Evolutionary conservation across 2,888 invertebrate species (phyloP).

Genomic region (Drosophila picticornis): DNA sequence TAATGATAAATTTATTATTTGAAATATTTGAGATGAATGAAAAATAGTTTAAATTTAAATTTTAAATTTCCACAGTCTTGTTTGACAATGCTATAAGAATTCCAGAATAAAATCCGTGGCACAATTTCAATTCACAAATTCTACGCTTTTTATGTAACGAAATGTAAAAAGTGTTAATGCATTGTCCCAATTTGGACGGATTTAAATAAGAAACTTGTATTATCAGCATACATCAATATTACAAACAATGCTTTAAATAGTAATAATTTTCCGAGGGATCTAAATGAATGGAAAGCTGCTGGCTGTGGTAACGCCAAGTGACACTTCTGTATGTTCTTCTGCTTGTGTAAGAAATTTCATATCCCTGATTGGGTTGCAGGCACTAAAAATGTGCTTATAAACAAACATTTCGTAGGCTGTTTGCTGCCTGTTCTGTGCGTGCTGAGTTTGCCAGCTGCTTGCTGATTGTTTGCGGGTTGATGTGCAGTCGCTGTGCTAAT

Average conservation of each 20-base stretch:
- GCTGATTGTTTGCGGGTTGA: conserved; percentile 9
- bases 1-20: background rate
- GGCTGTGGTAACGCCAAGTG: background rate
- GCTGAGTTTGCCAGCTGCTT: conserved; percentile 8
- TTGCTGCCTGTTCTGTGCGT: conserved; percentile 2
- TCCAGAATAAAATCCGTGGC: background rate
- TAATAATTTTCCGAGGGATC: accelerated
- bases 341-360: too few species aligned
- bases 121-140: background rate
- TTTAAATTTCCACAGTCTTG: too few species aligned
- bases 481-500: conserved; percentile 54
- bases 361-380: background rate
- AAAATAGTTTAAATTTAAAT: background rate
- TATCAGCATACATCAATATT: background rate
- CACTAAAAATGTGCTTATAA: background rate
- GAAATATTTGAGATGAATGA: background rate
- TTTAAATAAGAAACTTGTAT: background rate
- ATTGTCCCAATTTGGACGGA: background rate
- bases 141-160: background rate
- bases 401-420: background rate
- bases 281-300: background rate
- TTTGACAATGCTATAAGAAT: background rate
- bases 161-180: background rate
- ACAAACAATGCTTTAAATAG: background rate
- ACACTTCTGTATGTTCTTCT: background rate